Base-by-base conservation (phyloP, 2,888 invertebrate species). In the Amblyjoppa proteus region DNA sequence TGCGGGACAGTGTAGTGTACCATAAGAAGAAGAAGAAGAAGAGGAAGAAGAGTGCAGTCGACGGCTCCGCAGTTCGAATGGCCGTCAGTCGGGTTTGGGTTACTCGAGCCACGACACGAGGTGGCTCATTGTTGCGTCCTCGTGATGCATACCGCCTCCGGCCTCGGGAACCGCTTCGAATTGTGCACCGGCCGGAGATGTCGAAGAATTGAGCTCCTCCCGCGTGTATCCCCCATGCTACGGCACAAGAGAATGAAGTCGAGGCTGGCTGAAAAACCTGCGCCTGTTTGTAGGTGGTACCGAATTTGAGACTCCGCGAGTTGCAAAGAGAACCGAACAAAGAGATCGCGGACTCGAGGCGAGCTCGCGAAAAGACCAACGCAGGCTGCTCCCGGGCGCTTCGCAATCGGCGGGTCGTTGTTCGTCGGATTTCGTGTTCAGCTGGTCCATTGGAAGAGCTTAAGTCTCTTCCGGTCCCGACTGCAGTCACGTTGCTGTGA, bases 111-210 rank as follows among this genome's bases (percentile, higher is more conserved):
- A 74, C 78, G 83, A 84, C 77, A 83, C 87, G 84, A 82, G 77
- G 88, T 87, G 87, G 88, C 88, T 89, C 88, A 89, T 89, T 86
- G 83, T 83, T 83, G 68, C 84, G 81, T 81, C 70, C 84, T 69
- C 82, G 58, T 41, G 75, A 76, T 70, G 69, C 82, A 69, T 45
- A 31, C 58, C 49, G 38, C 56, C 41, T 41, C 58, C 66, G 31
- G 25, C 69, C 75, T 53, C 66, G 25, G 45, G 28, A 64, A 74
- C 64, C 74, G 64, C 68, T 71, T 76, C 41, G 70, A 83, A 83
- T 78, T 56, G 74, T 86, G 38, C 45, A 28, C 53, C 66, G 34
- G n/a, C 38, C 11, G 38, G 34, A 58, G 64, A 75, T 61, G 69
- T 84, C 78, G 74, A 74, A 75, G 78, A 82, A 75, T 82, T 71